These are phyloP conservation scores for Vulpes vulpes DNA, from an alignment of 2,113 vertebrate species.

Conservation along the genomic window DNA sequence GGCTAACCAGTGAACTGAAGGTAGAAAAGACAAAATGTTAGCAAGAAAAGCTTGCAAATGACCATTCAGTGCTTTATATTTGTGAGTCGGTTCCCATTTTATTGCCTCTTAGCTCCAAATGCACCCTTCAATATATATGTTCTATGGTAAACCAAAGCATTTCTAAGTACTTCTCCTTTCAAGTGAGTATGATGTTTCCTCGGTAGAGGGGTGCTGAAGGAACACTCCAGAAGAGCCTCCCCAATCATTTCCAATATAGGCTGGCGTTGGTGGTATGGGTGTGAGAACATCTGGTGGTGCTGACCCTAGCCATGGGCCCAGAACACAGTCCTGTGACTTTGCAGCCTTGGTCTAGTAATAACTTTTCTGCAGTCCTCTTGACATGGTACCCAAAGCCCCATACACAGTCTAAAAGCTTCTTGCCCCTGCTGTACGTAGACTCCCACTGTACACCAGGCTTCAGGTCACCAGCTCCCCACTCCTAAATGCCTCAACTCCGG, in stretches of 20 bases:
- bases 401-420: not conserved
- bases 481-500: not conserved
- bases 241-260: not conserved
- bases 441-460: not conserved
- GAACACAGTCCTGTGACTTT: not conserved
- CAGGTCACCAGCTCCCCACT: not conserved
- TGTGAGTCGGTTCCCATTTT: not conserved
- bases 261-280: not conserved
- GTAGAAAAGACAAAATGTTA: not conserved
- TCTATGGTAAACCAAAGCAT: not conserved
- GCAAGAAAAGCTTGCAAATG: not conserved
- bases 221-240: not conserved
- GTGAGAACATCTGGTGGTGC: not conserved
- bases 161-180: not conserved
- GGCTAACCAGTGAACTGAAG: not conserved
- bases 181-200: not conserved
- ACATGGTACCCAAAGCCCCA: not conserved
- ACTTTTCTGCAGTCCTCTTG: not conserved
- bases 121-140: not conserved
- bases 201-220: not conserved
- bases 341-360: not conserved
- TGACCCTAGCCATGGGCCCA: not conserved
- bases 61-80: not conserved
- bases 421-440: not conserved
- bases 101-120: not conserved